Evolutionary conservation across 37 sponge, comb jelly and placozoan genomes (phyloP), one percentile per base, ranked within the genome.

Genomic region (Tethya wilhelma): DNA sequence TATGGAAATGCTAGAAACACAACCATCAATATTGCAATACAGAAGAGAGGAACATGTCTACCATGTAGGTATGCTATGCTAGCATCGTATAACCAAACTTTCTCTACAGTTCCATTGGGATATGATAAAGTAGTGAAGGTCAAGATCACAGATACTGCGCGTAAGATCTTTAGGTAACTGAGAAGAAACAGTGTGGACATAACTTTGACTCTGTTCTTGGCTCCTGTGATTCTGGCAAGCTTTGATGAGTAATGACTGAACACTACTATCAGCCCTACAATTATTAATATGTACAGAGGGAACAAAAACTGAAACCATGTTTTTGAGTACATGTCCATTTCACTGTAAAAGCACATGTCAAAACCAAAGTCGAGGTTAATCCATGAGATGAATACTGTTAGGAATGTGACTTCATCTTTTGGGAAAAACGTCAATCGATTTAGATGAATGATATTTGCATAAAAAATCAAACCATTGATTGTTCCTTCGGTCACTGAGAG

Each of bases 241-340:
- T 28, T 43, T 25, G 29, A 25, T 4, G 59, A 74, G 40, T 57
- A 74, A 8, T 57, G 59, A 31, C 34, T 38, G 6, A 17, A 22
- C 36, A 74, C 37, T 37, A 31, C 38, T 7, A 56, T 26, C 11
- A 30, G 26, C 6, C 56, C 37, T 9, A 37, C 33, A 22, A 74
- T 33, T 7, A 33, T 39, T 7, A 56, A 22, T 7, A 74, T 23
- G 40, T 74, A 74, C 22, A 30, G 38, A 2, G 75, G 75, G 38
- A 74, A 74, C 38, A 74, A 38, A 74, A 74, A 74, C 59, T 74
- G 75, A 25, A 74, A 39, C 59, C 75, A 56, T n/a, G 40, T 29
- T 41, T 74, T 74, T 38, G 38, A 25, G 25, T 31, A 34, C 7
- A 38, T 25, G 1, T 58, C 40, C 75, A 74, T 74, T 33, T 59